phyloP scores from a whole-genome alignment of 2,888 invertebrate species.

The Protula sp. region DNA sequence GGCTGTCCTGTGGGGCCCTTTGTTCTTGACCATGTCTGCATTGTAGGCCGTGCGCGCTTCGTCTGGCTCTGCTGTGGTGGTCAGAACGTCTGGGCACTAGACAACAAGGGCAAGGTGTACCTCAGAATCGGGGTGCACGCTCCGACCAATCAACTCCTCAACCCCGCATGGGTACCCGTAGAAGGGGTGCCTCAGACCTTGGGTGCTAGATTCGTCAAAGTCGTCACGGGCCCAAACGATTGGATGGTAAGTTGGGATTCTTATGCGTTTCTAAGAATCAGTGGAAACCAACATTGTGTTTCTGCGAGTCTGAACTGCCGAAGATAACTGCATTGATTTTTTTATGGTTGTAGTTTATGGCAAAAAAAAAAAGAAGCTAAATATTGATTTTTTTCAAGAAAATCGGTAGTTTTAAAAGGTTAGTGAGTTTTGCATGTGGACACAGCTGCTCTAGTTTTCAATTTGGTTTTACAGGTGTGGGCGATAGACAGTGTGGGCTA shows the following conservation, averaged over 20 bases:
- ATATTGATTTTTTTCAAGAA: too few species aligned
- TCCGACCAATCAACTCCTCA: slow-evolving; percentile 50
- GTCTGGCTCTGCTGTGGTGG: slow-evolving; percentile 55
- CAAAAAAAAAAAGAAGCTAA: too few species aligned
- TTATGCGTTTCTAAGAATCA: too few species aligned
- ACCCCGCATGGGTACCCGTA: slow-evolving; percentile 57
- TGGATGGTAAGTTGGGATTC: slow-evolving; percentile 46
- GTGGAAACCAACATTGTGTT: too few species aligned
- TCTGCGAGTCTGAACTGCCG: too few species aligned
- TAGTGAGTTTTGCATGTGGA: too few species aligned
- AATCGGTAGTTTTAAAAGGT: too few species aligned
- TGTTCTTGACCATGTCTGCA: too few species aligned
- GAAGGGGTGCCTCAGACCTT: slow-evolving; percentile 34
- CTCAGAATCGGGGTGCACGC: slow-evolving; percentile 56
- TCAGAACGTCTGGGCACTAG: slow-evolving; percentile 57
- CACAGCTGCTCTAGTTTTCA: too few species aligned
- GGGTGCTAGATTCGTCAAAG: slow-evolving; percentile 44
- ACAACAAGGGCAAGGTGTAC: slow-evolving; percentile 54
- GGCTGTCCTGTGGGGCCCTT: too few species aligned
- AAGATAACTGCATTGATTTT: too few species aligned
- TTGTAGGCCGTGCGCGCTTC: slow-evolving; percentile 49
- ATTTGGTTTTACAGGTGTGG: slow-evolving; percentile 55
- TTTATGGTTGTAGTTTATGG: too few species aligned
- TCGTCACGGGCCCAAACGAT: slow-evolving; percentile 37
- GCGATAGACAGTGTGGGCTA: slow-evolving; percentile 56